These are phyloP conservation scores for Clarias platycephalus DNA, from an alignment of 2,797 vertebrate species.

Conservation along the genomic window DNA sequence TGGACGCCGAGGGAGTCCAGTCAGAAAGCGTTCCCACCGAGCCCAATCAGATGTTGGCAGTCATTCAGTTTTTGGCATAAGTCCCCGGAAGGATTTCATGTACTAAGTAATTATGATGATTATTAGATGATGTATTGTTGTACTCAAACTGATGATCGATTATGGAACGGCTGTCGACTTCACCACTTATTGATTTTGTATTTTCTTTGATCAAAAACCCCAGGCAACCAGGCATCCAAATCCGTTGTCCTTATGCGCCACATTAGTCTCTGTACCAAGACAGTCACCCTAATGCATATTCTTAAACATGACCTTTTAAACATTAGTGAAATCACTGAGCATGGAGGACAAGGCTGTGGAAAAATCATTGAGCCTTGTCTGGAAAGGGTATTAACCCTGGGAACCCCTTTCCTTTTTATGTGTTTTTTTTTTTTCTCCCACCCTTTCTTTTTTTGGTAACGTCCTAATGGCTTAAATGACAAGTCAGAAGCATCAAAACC, in stretches of 20 bases:
- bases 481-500: neutral
- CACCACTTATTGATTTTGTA: neutral
- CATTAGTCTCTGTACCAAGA: neutral
- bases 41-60: no score
- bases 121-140: no score
- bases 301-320: conserved; percentile 4
- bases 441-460: neutral
- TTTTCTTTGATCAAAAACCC: no score
- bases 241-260: neutral
- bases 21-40: no score
- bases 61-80: no score
- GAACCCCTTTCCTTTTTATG: neutral
- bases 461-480: neutral
- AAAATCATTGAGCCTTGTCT: neutral
- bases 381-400: neutral
- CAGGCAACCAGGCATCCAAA: neutral
- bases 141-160: no score
- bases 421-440: neutral
- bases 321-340: neutral
- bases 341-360: neutral
- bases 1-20: no score
- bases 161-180: no score
- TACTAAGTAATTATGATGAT: no score
- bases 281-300: neutral
- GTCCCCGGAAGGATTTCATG: no score